Conservation (phyloP, 2,113 vertebrate genomes). For the Takifugu flavidus region DNA sequence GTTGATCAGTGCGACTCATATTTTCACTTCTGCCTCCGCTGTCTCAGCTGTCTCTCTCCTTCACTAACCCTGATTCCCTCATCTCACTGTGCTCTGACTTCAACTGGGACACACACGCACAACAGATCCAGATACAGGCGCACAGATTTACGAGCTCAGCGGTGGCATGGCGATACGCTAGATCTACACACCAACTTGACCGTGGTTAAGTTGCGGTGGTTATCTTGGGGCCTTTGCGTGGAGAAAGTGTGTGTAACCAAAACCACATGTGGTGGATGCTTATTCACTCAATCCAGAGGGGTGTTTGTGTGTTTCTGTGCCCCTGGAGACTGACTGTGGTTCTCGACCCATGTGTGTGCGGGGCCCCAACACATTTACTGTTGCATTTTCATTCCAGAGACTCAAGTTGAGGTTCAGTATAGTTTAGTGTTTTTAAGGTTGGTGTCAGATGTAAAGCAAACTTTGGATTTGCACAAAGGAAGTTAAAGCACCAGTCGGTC, state of each 20-base stretch:
- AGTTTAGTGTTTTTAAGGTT: no score
- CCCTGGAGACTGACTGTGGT: not conserved
- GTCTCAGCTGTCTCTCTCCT: constrained; percentile 51
- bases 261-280: constrained; percentile 68
- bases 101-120: constrained; percentile 28
- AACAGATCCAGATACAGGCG: constrained; percentile 8
- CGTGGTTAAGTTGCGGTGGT: constrained; percentile 51
- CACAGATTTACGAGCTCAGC: constrained; percentile 44
- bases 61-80: constrained; percentile 64
- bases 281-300: constrained; percentile 39
- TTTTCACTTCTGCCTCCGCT: constrained; percentile 20
- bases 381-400: no score
- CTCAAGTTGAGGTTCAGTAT: no score
- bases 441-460: no score
- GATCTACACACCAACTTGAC: constrained; percentile 48
- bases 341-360: not conserved
- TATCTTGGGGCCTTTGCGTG: constrained; percentile 56
- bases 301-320: constrained; percentile 35
- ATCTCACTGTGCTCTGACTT: constrained; percentile 42
- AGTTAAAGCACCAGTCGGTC: no score
- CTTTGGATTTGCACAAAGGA: no score
- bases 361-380: not conserved
- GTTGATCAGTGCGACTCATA: not conserved
- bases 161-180: constrained; percentile 11
- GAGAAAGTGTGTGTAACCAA: constrained; percentile 64